Evolutionary conservation across 2,888 invertebrate species (phyloP).

Genomic region (Nomada ruficornis): DNA sequence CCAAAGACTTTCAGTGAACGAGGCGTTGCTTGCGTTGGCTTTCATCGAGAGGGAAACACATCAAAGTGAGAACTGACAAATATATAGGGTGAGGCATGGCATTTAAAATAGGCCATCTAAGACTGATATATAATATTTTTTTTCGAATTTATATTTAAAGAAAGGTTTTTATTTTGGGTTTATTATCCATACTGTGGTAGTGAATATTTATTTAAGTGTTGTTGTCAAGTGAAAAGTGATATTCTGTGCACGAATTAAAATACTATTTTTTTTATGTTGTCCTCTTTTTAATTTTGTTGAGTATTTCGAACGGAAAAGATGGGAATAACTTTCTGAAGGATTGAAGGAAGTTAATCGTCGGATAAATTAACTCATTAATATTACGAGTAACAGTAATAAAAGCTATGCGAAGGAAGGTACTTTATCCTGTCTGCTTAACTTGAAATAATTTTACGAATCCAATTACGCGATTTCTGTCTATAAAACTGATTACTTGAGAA

Average conservation of each 20-base stretch:
- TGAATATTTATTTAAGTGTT: constrained; percentile 1
- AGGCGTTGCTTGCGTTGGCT: background rate
- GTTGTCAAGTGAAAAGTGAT: constrained; percentile 1
- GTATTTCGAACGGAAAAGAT: background rate
- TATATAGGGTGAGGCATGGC: background rate
- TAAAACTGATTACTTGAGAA: too few species aligned
- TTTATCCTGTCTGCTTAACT: too few species aligned
- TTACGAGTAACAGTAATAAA: background rate
- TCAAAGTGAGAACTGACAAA: background rate
- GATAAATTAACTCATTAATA: background rate
- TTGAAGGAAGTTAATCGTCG: background rate
- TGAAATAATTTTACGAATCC: constrained; percentile 46
- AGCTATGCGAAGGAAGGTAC: too few species aligned
- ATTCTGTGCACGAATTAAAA: background rate
- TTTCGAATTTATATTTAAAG: constrained; percentile 7
- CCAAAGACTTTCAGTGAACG: background rate
- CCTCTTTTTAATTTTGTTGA: background rate
- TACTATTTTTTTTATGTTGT: background rate
- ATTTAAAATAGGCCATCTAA: background rate
- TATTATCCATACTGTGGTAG: constrained; percentile 19
- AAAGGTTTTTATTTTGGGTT: constrained; percentile 14
- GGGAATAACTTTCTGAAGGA: too few species aligned
- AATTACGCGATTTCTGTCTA: constrained; percentile 12
- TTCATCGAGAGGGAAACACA: background rate
- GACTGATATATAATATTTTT: background rate